phyloP scores from a whole-genome alignment of 1,140 invertebrate genomes.

The Wiebesia pumilae region DNA sequence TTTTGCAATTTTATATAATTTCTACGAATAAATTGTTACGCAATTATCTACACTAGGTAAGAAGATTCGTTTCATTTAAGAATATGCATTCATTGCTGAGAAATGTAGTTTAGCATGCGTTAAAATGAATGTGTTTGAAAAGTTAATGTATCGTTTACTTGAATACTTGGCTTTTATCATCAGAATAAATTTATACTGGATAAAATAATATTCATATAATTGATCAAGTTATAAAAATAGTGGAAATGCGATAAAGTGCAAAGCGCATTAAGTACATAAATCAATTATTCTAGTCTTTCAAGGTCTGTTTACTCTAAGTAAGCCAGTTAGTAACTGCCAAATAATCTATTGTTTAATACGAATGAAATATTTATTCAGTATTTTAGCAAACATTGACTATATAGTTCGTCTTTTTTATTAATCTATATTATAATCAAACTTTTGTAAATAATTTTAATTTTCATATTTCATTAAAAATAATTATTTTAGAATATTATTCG shows the following conservation, averaged over 20 bases:
- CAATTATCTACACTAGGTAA: not conserved
- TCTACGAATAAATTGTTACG: slow-evolving; percentile 1
- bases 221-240: not conserved
- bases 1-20: slow-evolving; percentile 4
- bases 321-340: not conserved
- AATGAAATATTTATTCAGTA: not conserved
- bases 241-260: not conserved
- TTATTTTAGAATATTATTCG: too few relatives aligned
- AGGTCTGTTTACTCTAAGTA: not conserved
- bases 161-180: not conserved
- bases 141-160: not conserved
- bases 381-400: not conserved
- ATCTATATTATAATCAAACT: not conserved
- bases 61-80: not conserved
- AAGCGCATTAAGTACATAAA: not conserved
- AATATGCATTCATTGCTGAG: not conserved
- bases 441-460: not conserved
- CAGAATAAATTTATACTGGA: not conserved
- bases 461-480: not conserved
- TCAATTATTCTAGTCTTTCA: slow-evolving; percentile 2
- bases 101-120: not conserved
- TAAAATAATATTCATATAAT: not conserved
- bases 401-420: not conserved
- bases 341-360: not conserved
- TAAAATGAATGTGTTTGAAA: not conserved